Percentiles rank a stretch among this genome's conserved stretches.
Evolutionary conservation across 1,140 invertebrate species (phyloP).

Genomic region (Trissolcus basalis): DNA sequence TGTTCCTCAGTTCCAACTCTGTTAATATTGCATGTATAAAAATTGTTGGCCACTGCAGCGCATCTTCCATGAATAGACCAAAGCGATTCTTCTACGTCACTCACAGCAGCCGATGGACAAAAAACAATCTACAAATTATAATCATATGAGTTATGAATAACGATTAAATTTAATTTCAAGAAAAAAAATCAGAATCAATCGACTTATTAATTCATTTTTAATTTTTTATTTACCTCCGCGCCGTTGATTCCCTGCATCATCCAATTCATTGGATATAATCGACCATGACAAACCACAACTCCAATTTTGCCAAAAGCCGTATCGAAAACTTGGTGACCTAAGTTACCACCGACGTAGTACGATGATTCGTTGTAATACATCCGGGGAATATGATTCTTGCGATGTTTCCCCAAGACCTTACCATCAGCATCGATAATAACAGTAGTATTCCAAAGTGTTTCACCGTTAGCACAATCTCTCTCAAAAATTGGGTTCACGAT

Average conservation of each 20-base stretch:
- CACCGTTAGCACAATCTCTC: constrained; percentile 89
- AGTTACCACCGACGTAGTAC: constrained; percentile 97
- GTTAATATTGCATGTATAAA: constrained; percentile 96
- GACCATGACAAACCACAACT: constrained; percentile 98
- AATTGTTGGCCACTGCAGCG: constrained; percentile 97
- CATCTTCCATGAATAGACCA: constrained; percentile 97
- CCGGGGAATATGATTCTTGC: constrained; percentile 99
- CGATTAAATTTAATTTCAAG: too few species aligned
- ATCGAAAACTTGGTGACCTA: constrained; percentile 95
- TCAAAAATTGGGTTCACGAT: constrained; percentile 98
- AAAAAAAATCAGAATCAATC: too few species aligned
- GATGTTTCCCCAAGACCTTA: constrained; percentile 92
- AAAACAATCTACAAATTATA: constrained; percentile 87
- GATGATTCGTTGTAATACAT: constrained; percentile 99
- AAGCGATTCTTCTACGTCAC: constrained; percentile 90
- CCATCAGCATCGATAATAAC: constrained; percentile 95
- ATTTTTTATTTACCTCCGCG: constrained; percentile 81
- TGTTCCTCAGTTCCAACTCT: constrained; percentile 94
- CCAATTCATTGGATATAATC: constrained; percentile 99
- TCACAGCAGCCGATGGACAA: constrained; percentile 97
- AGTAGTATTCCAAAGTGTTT: constrained; percentile 96
- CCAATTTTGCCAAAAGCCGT: constrained; percentile 92
- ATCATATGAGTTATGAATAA: too few species aligned
- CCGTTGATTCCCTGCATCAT: constrained; percentile 97
- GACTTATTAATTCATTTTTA: not conserved